Evolutionary conservation across 2,888 invertebrate genomes (phyloP).

Genomic region (Linyphia triangularis): DNA sequence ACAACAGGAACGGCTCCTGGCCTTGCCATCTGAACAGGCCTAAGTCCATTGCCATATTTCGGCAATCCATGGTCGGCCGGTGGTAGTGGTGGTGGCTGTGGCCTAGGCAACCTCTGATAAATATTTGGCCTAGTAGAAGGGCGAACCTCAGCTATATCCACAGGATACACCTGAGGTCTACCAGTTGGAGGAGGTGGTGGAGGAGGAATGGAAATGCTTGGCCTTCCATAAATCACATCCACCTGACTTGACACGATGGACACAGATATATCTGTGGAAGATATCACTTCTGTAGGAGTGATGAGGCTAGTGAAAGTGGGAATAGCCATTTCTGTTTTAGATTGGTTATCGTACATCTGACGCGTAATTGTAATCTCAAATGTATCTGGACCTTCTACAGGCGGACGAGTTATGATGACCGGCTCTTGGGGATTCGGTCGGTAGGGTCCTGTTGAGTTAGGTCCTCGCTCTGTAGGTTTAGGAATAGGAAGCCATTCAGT

Average conservation of each 20-base stretch:
- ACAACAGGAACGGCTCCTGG: slow-evolving; percentile 44
- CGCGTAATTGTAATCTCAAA: slow-evolving; percentile 77
- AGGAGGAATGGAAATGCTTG: slow-evolving; percentile 48
- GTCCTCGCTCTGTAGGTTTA: slow-evolving; percentile 44
- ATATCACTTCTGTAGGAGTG: slow-evolving; percentile 37
- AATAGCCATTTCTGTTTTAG: slow-evolving; percentile 8
- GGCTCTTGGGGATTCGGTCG: slow-evolving; percentile 69
- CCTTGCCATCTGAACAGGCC: slow-evolving; percentile 45
- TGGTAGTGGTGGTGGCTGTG: not conserved
- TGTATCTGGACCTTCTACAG: slow-evolving; percentile 60
- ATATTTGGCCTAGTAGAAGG: slow-evolving; percentile 52
- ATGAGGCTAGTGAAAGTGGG: slow-evolving; percentile 59
- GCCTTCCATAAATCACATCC: slow-evolving; percentile 59
- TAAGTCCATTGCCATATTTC: slow-evolving; percentile 45
- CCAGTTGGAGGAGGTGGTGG: slow-evolving; percentile 77
- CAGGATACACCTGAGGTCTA: slow-evolving; percentile 83
- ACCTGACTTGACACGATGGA: slow-evolving; percentile 59
- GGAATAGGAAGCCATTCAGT: slow-evolving; percentile 77
- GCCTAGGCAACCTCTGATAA: slow-evolving; percentile 48
- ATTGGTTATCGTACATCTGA: slow-evolving; percentile 60
- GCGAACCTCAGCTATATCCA: slow-evolving; percentile 84
- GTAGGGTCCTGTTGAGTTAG: slow-evolving; percentile 38
- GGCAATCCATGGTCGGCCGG: slow-evolving; percentile 22
- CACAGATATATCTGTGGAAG: slow-evolving; percentile 57
- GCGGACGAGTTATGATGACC: slow-evolving; percentile 76